Conservation (phyloP, 2,888 invertebrate genomes). For the Dione vanillae region DNA sequence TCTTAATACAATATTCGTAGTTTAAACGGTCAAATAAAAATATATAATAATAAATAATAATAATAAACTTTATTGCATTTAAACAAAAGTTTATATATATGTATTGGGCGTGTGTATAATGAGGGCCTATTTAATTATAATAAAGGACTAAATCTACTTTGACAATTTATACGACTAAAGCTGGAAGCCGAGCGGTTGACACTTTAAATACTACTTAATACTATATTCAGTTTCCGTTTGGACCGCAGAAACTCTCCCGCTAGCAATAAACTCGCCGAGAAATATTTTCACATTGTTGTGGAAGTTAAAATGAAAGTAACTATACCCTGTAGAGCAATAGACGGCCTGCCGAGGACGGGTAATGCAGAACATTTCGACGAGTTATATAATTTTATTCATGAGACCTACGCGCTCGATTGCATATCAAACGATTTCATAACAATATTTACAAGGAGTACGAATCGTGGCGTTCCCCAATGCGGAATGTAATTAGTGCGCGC, state of each 20-base stretch:
- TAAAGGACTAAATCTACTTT: neutral
- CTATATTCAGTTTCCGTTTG: slow-evolving; percentile 57
- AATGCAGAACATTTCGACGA: slow-evolving; percentile 73
- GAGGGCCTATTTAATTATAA: neutral
- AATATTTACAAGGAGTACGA: slow-evolving; percentile 55
- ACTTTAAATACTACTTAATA: slow-evolving; percentile 56
- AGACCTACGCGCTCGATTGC: slow-evolving; percentile 63
- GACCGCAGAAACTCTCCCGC: slow-evolving; percentile 70
- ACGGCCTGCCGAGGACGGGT: slow-evolving; percentile 66
- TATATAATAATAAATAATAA: too few species aligned
- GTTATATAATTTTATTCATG: slow-evolving; percentile 79
- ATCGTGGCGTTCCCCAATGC: slow-evolving; percentile 41
- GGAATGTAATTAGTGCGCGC: slow-evolving; percentile 46
- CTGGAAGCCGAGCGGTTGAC: slow-evolving; percentile 39
- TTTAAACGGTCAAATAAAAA: too few species aligned
- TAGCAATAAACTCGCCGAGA: slow-evolving; percentile 78
- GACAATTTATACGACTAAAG: slow-evolving; percentile 10
- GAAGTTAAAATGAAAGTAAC: slow-evolving; percentile 83
- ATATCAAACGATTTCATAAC: slow-evolving; percentile 61
- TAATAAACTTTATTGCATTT: too few species aligned
- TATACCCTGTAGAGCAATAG: slow-evolving; percentile 77
- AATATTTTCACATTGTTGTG: slow-evolving; percentile 83
- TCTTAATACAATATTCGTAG: too few species aligned
- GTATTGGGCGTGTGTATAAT: too few species aligned
- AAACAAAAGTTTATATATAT: too few species aligned